phyloP scores from a whole-genome alignment of 2,797 vertebrate genomes.

The Hozukius guyotensis region DNA sequence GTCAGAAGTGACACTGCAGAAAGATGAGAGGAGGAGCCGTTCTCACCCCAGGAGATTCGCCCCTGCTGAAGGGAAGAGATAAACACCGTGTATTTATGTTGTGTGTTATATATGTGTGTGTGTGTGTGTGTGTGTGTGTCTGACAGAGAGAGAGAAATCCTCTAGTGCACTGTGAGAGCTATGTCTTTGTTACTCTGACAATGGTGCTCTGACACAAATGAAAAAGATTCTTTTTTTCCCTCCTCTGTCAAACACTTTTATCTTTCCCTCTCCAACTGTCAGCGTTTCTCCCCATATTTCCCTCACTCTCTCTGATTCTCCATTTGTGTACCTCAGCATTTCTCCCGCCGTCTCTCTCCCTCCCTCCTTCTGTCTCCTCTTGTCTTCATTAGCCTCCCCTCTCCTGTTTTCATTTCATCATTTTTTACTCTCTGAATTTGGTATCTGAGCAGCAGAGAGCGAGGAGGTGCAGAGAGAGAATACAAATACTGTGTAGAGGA shows the following conservation, averaged over 20 bases:
- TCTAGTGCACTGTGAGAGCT: conserved; percentile 60
- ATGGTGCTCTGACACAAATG: conserved; percentile 72
- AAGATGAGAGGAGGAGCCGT: conserved; percentile 65
- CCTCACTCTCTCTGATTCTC: conserved; percentile 51
- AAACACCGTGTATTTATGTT: conserved; percentile 65
- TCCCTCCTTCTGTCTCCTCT: conserved; percentile 37
- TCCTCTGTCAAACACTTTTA: conserved; percentile 73
- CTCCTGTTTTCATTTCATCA: conserved; percentile 62
- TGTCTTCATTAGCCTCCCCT: conserved; percentile 68
- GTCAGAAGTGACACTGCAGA: conserved; percentile 69
- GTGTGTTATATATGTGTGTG: conserved; percentile 37
- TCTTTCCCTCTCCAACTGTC: conserved; percentile 67
- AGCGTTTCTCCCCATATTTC: conserved; percentile 60
- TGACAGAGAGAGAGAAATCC: conserved; percentile 50
- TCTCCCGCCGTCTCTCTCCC: conserved; percentile 43
- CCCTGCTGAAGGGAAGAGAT: conserved; percentile 68
- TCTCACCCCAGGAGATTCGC: conserved; percentile 61
- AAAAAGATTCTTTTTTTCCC: conserved; percentile 60
- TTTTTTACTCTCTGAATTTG: conserved; percentile 55
- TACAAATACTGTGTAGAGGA: conserved; percentile 8
- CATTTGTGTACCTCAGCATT: conserved; percentile 66
- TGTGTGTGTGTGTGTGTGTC: conserved; percentile 26
- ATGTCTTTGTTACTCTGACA: conserved; percentile 76
- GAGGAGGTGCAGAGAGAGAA: conserved; percentile 9
- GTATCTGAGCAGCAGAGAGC: conserved; percentile 41